Base-by-base conservation (phyloP, 2,113 vertebrate genomes). In the Silurus asotus region DNA sequence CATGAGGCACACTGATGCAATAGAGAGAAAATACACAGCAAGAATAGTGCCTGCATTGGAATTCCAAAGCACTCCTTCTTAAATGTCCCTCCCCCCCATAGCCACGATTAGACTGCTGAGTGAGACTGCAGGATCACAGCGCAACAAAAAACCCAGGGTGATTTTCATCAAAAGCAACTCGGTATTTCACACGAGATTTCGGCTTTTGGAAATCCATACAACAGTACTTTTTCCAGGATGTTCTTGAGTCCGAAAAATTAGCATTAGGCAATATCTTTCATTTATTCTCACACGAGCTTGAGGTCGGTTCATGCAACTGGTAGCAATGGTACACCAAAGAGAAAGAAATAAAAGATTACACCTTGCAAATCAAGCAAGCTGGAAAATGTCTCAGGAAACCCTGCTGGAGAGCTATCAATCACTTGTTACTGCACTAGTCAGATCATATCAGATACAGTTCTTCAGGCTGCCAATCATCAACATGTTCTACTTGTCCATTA, bases 1-100 rank as follows among this genome's bases (percentile, higher is more conserved):
- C 81, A 88, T 78, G 78, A 83, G 69, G 76, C 51, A 10, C n/a
- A 84, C 83, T 89, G 88, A 89, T 89, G 88, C 88, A 89, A 89
- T 49, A 79, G 58, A 76, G 37, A 82, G 88, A 75, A 89, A 89
- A 84, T 84, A n/a, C 74, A 37, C 56, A 28, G 80, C 88, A 85
- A 9, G 77, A 87, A 74, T 19, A 19, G 14, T 67, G 14, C 59
- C 67, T 69, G 81, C 83, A 62, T 84, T 72, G 82, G 77, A 70
- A 83, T 87, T 89, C 83, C 81, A 84, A 65, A 86, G 81, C 86
- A 69, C 78, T 89, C 51, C 88, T 84, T 51, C 76, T 75, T 88
- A 83, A 55, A 67, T 28, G 59, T 56, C 80, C 80, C 83, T 49
- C 80, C 74, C 83, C 88, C 86, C 84, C 56, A 76, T 58, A 89